These are phyloP conservation scores for Sycophaga agraensis DNA, from an alignment of 1,140 invertebrate species.

Conservation along the genomic window DNA sequence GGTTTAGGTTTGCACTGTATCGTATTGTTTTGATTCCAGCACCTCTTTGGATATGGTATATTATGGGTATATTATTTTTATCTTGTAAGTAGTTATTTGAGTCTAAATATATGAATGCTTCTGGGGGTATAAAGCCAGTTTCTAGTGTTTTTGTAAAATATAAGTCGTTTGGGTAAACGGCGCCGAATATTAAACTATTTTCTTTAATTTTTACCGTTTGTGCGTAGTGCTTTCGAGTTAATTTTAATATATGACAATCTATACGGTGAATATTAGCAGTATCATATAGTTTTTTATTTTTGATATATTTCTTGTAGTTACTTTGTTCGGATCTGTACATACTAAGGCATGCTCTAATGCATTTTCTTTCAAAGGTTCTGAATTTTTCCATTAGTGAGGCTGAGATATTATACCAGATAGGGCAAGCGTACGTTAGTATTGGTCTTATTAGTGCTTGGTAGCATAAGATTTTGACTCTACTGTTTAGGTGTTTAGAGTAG, in stretches of 20 bases:
- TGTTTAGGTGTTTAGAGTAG: slow-evolving; percentile 15
- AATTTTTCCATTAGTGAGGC: background rate
- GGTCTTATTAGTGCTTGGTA: slow-evolving; percentile 15
- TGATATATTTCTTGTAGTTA: background rate
- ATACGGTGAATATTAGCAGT: slow-evolving; percentile 11
- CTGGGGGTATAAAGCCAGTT: background rate
- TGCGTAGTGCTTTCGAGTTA: too few relatives aligned
- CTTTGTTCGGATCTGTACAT: background rate
- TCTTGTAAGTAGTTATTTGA: background rate
- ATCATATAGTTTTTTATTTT: slow-evolving; percentile 12
- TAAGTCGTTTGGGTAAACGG: background rate
- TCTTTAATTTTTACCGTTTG: too few relatives aligned
- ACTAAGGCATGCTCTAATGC: slow-evolving; percentile 1
- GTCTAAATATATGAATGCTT: background rate
- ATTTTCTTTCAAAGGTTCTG: slow-evolving; percentile 10
- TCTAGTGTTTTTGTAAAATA: background rate
- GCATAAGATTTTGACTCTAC: slow-evolving; percentile 13
- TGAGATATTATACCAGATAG: slow-evolving; percentile 19
- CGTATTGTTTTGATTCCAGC: too few relatives aligned
- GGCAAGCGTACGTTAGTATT: slow-evolving; percentile 2
- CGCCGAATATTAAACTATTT: too few relatives aligned
- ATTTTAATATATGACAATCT: slow-evolving; percentile 8
- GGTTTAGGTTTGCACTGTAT: too few relatives aligned
- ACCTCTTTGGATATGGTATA: too few relatives aligned
- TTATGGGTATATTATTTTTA: slow-evolving; percentile 24